A percentile compares a stretch with the other conserved stretches of the same genome.
Conservation (phyloP, 2,888 invertebrate genomes). For the Brachyptera risi region DNA sequence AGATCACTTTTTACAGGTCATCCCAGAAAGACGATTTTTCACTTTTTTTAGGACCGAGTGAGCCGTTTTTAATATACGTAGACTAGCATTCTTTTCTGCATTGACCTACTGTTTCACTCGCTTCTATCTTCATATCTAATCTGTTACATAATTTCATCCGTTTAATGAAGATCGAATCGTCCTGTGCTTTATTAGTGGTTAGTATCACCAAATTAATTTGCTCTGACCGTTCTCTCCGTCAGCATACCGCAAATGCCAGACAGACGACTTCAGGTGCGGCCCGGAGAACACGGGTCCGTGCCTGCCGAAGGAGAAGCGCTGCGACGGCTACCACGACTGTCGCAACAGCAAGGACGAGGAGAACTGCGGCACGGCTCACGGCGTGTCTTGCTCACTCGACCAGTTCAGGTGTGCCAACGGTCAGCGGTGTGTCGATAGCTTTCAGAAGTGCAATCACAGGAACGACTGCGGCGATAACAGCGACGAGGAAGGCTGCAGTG, state of each 20-base stretch:
- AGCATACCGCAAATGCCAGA: slow-evolving; percentile 85
- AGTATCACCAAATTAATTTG: too few relatives aligned
- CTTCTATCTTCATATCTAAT: too few relatives aligned
- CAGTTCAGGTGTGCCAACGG: slow-evolving; percentile 82
- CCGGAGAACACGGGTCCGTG: slow-evolving; percentile 72
- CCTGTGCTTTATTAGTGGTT: too few relatives aligned
- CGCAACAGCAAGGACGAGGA: slow-evolving; percentile 78
- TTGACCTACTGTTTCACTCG: too few relatives aligned
- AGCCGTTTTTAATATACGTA: too few relatives aligned
- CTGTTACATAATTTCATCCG: too few relatives aligned
- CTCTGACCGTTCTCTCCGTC: too few relatives aligned
- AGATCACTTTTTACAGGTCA: too few relatives aligned
- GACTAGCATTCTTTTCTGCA: too few relatives aligned
- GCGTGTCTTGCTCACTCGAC: slow-evolving; percentile 64
- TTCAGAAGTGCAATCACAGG: slow-evolving; percentile 79
- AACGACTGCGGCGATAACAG: slow-evolving; percentile 89
- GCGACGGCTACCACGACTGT: slow-evolving; percentile 90
- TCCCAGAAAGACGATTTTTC: too few relatives aligned
- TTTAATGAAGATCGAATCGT: too few relatives aligned
- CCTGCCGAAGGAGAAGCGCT: slow-evolving; percentile 81
- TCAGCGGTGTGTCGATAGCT: slow-evolving; percentile 71
- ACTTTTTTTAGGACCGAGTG: too few relatives aligned
- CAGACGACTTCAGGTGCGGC: slow-evolving; percentile 80
- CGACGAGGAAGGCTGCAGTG: slow-evolving; percentile 86
- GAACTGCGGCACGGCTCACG: slow-evolving; percentile 55